Evolutionary conservation across 2,888 invertebrate species (phyloP).

Genomic region (Heliconius aoede): DNA sequence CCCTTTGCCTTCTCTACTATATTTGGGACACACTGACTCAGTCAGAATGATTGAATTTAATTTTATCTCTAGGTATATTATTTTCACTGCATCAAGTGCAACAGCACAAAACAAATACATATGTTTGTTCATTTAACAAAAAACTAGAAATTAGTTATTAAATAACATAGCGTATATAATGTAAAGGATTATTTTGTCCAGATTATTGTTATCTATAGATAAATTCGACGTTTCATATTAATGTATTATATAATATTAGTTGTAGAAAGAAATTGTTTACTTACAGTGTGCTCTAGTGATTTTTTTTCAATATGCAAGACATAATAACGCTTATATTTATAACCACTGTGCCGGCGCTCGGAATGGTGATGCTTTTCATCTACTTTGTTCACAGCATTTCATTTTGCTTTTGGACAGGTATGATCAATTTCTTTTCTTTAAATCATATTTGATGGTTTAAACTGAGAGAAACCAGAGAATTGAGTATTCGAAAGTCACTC

Average conservation of each 20-base stretch:
- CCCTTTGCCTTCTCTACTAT: background rate
- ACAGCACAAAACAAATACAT: background rate
- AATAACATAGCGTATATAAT: slow-evolving; percentile 1
- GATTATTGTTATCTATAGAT: slow-evolving; percentile 1
- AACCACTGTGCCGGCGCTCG: background rate
- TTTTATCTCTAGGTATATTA: too few species aligned
- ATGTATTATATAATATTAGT: background rate
- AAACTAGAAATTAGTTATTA: background rate
- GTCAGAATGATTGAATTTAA: too few species aligned
- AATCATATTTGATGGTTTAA: too few species aligned
- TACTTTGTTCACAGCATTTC: background rate
- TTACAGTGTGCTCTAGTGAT: background rate
- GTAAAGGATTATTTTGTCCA: background rate
- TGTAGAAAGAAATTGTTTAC: slow-evolving; percentile 5
- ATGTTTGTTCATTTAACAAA: background rate
- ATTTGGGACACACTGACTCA: too few species aligned
- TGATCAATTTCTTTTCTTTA: background rate
- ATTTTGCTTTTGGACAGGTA: slow-evolving; percentile 6
- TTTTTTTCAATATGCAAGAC: background rate
- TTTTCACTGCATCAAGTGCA: too few species aligned
- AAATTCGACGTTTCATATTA: background rate
- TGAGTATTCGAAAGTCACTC: too few species aligned
- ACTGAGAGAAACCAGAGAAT: too few species aligned
- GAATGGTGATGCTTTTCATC: background rate
- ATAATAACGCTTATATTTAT: background rate